Evolutionary conservation across 2,113 vertebrate species (phyloP).

Genomic region (Ictidomys tridecemlineatus): DNA sequence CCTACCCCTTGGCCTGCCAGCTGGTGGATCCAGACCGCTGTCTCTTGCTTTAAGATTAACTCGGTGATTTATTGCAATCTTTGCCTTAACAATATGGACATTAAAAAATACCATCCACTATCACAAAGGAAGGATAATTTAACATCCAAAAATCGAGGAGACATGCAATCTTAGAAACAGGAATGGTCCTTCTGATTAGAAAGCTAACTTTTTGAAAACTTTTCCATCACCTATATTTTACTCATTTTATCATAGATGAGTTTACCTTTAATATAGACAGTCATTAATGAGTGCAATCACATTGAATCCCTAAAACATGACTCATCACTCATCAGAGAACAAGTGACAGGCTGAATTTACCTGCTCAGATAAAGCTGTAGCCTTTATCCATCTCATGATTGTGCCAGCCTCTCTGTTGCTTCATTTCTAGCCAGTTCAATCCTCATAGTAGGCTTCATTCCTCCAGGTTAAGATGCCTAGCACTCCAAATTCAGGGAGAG

Average conservation of each 20-base stretch:
- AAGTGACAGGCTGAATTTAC: background rate
- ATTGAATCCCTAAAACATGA: background rate
- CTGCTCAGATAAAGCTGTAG: background rate
- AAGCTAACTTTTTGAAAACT: constrained; percentile 1
- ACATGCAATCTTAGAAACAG: background rate
- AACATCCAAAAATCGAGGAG: background rate
- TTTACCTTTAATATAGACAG: background rate
- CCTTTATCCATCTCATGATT: background rate
- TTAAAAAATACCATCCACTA: background rate
- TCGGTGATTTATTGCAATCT: too few relatives aligned
- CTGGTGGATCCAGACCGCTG: too few relatives aligned
- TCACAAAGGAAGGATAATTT: constrained; percentile 46
- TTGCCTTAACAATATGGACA: background rate
- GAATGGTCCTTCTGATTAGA: background rate
- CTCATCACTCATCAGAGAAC: background rate
- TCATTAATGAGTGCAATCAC: background rate
- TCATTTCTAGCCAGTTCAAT: background rate
- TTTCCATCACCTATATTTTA: background rate
- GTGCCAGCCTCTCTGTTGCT: background rate
- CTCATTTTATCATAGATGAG: background rate
- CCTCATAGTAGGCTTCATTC: background rate
- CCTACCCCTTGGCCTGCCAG: too few relatives aligned
- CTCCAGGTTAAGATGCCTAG: background rate
- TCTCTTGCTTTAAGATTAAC: too few relatives aligned
- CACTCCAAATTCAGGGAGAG: background rate